These are phyloP conservation scores for Phacellophora camtschatica DNA, from an alignment of 30 jellyfish, hydroid and myxozoan genomes.

Conservation along the genomic window DNA sequence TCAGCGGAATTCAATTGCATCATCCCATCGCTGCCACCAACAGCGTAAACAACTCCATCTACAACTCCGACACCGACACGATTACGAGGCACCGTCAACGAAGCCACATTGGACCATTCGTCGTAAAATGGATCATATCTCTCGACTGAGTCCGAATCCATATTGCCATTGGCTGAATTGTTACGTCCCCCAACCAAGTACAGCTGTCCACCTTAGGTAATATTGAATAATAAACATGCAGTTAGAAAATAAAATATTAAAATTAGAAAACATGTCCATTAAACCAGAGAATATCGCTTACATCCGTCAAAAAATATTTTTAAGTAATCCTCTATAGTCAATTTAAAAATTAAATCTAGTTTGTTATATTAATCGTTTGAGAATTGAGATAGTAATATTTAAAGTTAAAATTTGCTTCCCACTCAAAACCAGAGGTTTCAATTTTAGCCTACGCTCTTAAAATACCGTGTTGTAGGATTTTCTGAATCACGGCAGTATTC, in stretches of 20 bases:
- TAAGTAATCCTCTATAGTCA: no score
- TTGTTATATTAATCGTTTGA: no score
- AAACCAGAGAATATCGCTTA: not conserved
- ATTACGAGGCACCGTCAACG: constrained; percentile 90
- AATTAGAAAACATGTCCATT: not conserved
- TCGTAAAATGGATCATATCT: constrained; percentile 92
- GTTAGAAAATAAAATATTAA: no score
- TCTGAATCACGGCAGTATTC: no score
- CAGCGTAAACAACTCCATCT: constrained; percentile 85
- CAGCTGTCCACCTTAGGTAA: constrained; percentile 83
- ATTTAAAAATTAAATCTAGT: no score
- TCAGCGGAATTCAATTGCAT: constrained; percentile 90
- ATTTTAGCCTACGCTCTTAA: no score
- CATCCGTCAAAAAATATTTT: no score
- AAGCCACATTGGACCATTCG: constrained; percentile 89
- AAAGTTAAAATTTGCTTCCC: no score
- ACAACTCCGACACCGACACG: constrained; percentile 93
- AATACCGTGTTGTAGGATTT: no score
- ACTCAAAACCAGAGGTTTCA: no score
- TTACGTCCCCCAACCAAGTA: constrained; percentile 96
- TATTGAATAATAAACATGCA: not conserved
- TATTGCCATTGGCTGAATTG: constrained; percentile 83
- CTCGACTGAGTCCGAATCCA: constrained; percentile 89
- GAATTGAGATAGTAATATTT: no score
- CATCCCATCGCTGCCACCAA: constrained; percentile 99